A percentile compares a stretch with the other conserved stretches of the same genome.
Conservation (phyloP, 1,140 invertebrate genomes). For the Laodelphax striatellus region DNA sequence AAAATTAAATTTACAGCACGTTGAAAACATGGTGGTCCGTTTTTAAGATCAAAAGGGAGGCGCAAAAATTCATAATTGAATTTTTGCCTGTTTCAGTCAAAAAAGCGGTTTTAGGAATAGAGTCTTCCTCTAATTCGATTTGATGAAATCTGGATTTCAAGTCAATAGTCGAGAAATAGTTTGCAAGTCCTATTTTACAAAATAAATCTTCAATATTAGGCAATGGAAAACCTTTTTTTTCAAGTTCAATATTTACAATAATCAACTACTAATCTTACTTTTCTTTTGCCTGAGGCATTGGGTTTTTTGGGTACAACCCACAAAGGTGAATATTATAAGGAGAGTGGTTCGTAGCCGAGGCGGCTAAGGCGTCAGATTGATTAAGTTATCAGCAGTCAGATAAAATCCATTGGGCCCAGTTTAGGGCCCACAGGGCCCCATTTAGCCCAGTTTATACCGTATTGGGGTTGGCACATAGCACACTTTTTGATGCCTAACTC, state of each 20-base stretch:
- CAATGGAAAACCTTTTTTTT: slow-evolving; percentile 30
- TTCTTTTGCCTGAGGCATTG: too few species aligned
- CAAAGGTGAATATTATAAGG: too few species aligned
- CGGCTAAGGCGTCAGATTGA: too few species aligned
- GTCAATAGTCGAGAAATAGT: slow-evolving; percentile 36
- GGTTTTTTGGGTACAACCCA: too few species aligned
- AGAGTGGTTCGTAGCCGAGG: too few species aligned
- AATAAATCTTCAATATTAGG: slow-evolving; percentile 34
- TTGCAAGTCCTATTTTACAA: slow-evolving; percentile 23
- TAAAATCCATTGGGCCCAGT: too few species aligned
- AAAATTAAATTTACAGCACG: slow-evolving; percentile 27
- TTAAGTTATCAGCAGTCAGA: too few species aligned
- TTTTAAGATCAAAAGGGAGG: slow-evolving; percentile 34
- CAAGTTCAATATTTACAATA: slow-evolving; percentile 18
- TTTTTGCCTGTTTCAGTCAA: slow-evolving; percentile 25
- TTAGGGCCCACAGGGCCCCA: too few species aligned
- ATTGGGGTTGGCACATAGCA: too few species aligned
- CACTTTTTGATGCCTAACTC: too few species aligned
- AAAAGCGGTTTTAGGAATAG: slow-evolving; percentile 37
- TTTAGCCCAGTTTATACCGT: too few species aligned
- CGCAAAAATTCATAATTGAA: slow-evolving; percentile 30
- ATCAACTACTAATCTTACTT: too few species aligned
- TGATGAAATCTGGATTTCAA: slow-evolving; percentile 37
- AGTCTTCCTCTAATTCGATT: slow-evolving; percentile 29
- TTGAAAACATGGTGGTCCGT: slow-evolving; percentile 34